These are phyloP conservation scores for Micrasema minimum DNA, from an alignment of 1,140 invertebrate genomes.

Conservation along the genomic window DNA sequence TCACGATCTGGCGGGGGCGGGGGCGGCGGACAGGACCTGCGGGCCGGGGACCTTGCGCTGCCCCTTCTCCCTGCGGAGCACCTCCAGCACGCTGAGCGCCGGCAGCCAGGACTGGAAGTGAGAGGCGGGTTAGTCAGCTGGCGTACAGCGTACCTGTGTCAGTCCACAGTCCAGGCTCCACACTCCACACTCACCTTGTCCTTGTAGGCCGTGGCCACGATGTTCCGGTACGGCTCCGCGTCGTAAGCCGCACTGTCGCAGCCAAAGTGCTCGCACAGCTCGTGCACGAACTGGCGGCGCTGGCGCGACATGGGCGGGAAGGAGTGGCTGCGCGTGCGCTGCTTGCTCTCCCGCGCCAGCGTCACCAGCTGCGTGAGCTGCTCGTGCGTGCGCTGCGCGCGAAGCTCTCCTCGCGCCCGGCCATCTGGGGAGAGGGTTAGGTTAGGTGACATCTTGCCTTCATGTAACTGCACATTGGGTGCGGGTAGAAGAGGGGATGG, in stretches of 20 bases:
- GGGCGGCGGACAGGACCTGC: slow-evolving; percentile 38
- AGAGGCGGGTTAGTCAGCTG: too few relatives aligned
- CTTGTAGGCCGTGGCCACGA: slow-evolving; percentile 89
- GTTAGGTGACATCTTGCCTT: too few relatives aligned
- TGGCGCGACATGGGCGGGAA: slow-evolving; percentile 94
- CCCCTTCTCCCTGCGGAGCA: slow-evolving; percentile 81
- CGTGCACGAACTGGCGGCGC: slow-evolving; percentile 90
- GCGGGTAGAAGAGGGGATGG: too few relatives aligned
- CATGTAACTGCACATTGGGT: too few relatives aligned
- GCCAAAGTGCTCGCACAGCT: slow-evolving; percentile 94
- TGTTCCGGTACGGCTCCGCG: slow-evolving; percentile 92
- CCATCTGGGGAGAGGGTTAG: slow-evolving; percentile 65
- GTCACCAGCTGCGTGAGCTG: slow-evolving; percentile 88
- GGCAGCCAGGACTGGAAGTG: slow-evolving; percentile 83
- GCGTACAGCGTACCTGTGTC: slow-evolving; percentile 25
- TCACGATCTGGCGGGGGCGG: not conserved
- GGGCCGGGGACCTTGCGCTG: slow-evolving; percentile 81
- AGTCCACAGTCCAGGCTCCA: not conserved
- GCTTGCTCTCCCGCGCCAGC: slow-evolving; percentile 86
- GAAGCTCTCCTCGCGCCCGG: slow-evolving; percentile 80
- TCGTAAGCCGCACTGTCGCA: slow-evolving; percentile 94
- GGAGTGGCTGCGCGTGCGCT: slow-evolving; percentile 86
- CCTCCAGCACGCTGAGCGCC: slow-evolving; percentile 83
- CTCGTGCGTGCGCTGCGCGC: slow-evolving; percentile 88
- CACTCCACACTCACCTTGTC: slow-evolving; percentile 77